Conservation (phyloP, 2,888 invertebrate genomes). For the Blastobasis lacticolella region DNA sequence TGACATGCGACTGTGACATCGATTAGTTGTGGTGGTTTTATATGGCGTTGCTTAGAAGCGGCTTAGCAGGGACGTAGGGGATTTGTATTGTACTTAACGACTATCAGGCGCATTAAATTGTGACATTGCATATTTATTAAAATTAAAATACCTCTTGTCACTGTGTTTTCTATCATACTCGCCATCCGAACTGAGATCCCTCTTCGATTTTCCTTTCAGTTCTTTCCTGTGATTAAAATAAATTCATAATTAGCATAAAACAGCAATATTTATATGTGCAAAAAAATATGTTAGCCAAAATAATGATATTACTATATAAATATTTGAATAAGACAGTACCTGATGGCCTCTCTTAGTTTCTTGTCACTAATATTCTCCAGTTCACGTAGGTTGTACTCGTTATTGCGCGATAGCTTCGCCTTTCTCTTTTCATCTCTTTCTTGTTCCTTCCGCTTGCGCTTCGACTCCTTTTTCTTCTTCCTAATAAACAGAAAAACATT, state of each 20-base stretch:
- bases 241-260: background rate
- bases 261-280: background rate
- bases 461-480: slow-evolving; percentile 83
- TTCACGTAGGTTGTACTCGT: slow-evolving; percentile 78
- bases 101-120: too few species aligned
- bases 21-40: too few species aligned
- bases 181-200: slow-evolving; percentile 65
- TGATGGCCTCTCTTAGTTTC: slow-evolving; percentile 79
- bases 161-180: slow-evolving; percentile 68
- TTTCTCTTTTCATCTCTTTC: slow-evolving; percentile 81
- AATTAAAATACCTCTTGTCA: slow-evolving; percentile 54
- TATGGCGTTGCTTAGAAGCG: too few species aligned
- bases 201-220: slow-evolving; percentile 62
- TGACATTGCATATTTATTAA: background rate
- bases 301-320: background rate
- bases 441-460: slow-evolving; percentile 81
- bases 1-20: too few species aligned
- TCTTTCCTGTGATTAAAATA: slow-evolving; percentile 49
- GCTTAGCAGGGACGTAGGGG: too few species aligned
- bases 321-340: slow-evolving; percentile 41
- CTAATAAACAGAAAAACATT: slow-evolving; percentile 22
- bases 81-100: too few species aligned
- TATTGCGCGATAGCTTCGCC: slow-evolving; percentile 75
- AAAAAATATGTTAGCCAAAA: background rate
- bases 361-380: slow-evolving; percentile 77